Evolutionary conservation across 1,140 invertebrate species (phyloP).

Genomic region (Akabosia matsudoensis): DNA sequence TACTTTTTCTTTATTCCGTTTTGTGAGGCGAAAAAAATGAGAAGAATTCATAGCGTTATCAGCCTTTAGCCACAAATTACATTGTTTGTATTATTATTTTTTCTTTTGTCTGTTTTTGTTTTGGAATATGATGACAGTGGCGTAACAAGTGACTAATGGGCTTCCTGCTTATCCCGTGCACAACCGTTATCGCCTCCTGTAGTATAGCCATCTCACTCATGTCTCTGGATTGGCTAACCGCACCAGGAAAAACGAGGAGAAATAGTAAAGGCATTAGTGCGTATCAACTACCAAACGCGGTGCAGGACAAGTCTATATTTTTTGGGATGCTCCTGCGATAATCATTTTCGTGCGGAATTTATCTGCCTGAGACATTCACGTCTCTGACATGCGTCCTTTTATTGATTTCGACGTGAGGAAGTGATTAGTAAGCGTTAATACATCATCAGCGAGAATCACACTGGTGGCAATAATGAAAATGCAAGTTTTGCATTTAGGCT

Average conservation of each 20-base stretch:
- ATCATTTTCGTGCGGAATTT: not conserved
- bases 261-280: not conserved
- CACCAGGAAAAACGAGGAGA: not conserved
- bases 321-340: not conserved
- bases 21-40: too few species aligned
- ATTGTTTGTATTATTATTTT: not conserved
- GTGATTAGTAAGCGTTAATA: not conserved
- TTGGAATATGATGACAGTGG: not conserved
- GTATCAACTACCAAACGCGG: too few species aligned
- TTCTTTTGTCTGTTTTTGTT: not conserved
- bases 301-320: too few species aligned
- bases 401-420: not conserved
- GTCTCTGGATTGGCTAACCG: constrained; percentile 7
- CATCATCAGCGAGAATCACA: too few species aligned
- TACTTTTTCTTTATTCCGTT: too few species aligned
- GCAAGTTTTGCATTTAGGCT: not conserved
- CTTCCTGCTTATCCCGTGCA: not conserved
- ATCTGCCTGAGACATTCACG: not conserved
- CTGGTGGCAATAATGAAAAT: not conserved
- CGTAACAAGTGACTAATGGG: not conserved
- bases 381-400: not conserved
- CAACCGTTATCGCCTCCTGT: not conserved
- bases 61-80: too few species aligned
- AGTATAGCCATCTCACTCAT: not conserved
- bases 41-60: too few species aligned